Evolutionary conservation across 2,797 vertebrate genomes (phyloP), one percentile per base, ranked within the genome.

Genomic region (Helarctos malayanus): DNA sequence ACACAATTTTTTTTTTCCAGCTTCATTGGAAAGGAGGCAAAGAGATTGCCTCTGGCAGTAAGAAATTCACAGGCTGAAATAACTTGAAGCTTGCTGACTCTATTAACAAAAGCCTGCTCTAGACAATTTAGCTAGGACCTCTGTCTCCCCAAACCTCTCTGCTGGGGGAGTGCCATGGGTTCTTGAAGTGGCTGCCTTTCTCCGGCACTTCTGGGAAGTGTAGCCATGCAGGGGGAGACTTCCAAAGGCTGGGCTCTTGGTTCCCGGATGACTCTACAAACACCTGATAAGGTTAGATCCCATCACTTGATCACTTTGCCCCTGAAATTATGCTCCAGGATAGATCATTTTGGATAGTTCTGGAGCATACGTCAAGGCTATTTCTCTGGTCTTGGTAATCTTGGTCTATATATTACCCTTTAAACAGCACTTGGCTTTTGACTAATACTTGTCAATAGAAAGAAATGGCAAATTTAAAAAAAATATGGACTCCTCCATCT

Each of bases 401-500:
- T 56, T 68, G 23, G 19, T 5, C 41, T 45, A 59, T 3, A 18
- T 49, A 35, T 47, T 83, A 75, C n/a, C 71, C 90, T 84, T 49
- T 81, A 90, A 29, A 25, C 29, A 59, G 41, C 15, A 16, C 23
- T 81, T 95, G 57, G 65, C 57, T 94, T 91, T 78, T 63, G 65
- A 29, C n/a, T 71, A n/a, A 80, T n/a, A 21, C 7, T 82, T 92
- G 2, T 49, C 61, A 54, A 49, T 32, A 87, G 76, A 68, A 57
- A 65, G 45, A 79, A 7, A 49, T 23, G 32, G 19, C 3, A 3
- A 4, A 45, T 81, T 86, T 63, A 38, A 38, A 38, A 38, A 35
- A 89, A 78, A 15, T 19, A 35, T 0, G 61, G 18, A 38, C 25
- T 45, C 49, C 5, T 49, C 3, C 19, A 23, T 84, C 52, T 56